A percentile compares a stretch with the other conserved stretches of the same genome.
These are phyloP conservation scores for Drosophila gunungcola DNA, from an alignment of 1,140 invertebrate species.

Conservation along the genomic window DNA sequence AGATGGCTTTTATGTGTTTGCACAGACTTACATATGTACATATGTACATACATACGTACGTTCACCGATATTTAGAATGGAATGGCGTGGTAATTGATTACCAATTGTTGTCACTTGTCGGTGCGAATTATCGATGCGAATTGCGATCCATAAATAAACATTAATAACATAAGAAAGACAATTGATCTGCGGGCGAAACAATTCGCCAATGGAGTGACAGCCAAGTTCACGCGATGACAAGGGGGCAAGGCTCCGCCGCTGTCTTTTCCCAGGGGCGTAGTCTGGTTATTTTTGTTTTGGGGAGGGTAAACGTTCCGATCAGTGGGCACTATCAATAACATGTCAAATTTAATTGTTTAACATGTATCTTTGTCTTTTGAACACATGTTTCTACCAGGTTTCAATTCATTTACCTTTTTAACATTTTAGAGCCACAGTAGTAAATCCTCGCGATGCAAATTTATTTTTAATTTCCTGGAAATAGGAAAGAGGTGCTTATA, in stretches of 20 bases:
- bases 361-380: background rate
- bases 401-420: background rate
- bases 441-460: too few relatives aligned
- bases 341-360: background rate
- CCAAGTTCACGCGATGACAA: conserved; percentile 39
- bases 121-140: conserved; percentile 42
- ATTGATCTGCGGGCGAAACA: conserved; percentile 28
- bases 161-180: background rate
- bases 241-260: conserved; percentile 31
- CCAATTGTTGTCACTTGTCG: conserved; percentile 46
- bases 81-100: conserved; percentile 36
- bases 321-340: background rate
- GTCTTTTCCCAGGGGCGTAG: conserved; percentile 13
- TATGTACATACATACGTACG: background rate
- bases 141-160: conserved; percentile 42
- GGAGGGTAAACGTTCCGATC: background rate
- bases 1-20: conserved; percentile 10
- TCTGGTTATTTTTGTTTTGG: background rate
- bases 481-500: too few relatives aligned
- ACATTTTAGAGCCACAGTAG: too few relatives aligned
- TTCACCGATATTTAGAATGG: conserved; percentile 28
- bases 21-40: background rate
- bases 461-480: too few relatives aligned
- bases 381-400: background rate
- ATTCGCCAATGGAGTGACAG: conserved; percentile 41